Evolutionary conservation across 2,113 vertebrate genomes (phyloP).

Genomic region (Datnioides undecimradiatus): DNA sequence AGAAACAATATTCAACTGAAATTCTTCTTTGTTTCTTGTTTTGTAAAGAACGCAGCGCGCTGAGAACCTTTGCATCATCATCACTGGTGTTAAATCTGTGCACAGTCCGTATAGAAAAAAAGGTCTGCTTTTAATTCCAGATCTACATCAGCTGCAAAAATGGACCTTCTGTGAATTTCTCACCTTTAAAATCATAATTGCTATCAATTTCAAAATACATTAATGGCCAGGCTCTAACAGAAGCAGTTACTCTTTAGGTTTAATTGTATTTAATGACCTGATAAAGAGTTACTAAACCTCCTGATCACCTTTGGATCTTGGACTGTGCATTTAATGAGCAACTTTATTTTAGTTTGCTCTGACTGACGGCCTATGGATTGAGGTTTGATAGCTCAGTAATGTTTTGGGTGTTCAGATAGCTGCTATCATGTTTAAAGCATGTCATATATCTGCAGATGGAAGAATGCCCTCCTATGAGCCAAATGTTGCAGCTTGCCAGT

Average conservation of each 20-base stretch:
- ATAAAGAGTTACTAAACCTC: not conserved
- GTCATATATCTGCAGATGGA: conserved; percentile 31
- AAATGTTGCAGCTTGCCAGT: conserved; percentile 34
- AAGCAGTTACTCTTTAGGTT: not conserved
- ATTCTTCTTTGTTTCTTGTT: too few relatives aligned
- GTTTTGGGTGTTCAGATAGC: not conserved
- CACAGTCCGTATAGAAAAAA: too few relatives aligned
- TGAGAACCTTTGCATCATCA: too few relatives aligned
- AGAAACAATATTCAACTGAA: too few relatives aligned
- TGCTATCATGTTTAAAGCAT: conserved; percentile 36
- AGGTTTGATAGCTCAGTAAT: not conserved
- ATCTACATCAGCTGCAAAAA: too few relatives aligned
- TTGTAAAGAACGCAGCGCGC: too few relatives aligned
- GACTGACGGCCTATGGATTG: not conserved
- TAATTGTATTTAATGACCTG: not conserved
- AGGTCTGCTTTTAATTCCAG: too few relatives aligned
- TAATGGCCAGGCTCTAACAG: too few relatives aligned
- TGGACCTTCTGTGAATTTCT: too few relatives aligned
- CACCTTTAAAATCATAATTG: too few relatives aligned
- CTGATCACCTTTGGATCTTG: not conserved
- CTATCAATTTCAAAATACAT: too few relatives aligned
- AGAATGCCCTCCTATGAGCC: conserved; percentile 37
- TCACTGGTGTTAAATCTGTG: too few relatives aligned
- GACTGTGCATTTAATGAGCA: not conserved
- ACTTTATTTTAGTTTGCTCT: not conserved